Evolutionary conservation across 2,888 invertebrate genomes (phyloP), one percentile per base, ranked within the genome.

Genomic region (Notodonta ziczac): DNA sequence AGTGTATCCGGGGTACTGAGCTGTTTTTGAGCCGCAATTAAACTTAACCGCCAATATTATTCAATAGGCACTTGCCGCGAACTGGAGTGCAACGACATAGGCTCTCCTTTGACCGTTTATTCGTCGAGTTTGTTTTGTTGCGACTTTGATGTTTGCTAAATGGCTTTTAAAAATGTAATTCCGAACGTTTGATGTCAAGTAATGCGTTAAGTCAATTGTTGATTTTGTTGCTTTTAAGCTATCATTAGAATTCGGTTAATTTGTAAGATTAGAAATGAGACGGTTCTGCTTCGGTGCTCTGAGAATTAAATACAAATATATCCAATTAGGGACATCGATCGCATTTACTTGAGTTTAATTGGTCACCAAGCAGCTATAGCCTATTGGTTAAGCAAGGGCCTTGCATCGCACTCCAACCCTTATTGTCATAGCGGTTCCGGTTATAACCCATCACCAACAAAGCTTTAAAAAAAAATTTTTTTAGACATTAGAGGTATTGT

Each of bases 21-120:
- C 68, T 70, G 70, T 65, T 68, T 57, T 65, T 69, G 74, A 76
- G 69, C 71, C 61, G 74, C 67, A 79, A 82, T 83, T 83, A 81
- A 74, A 80, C 63, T 62, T 69, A 74, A 74, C 69, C 69, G 58
- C 65, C 69, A 67, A 67, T 76, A 78, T 76, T 77, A 74, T 77
- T 73, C 72, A 75, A 77, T 76, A 70, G 73, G 70, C 57, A 66
- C 76, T 80, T 73, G 60, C 57, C 61, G 60, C 65, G 69, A 70
- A 70, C 66, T 60, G 67, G 69, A 71, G 72, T 69, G 61, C 53
- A 56, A 40, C 56, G 14, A 57, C 74, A 67, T 68, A 70, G 63
- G 67, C 60, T 61, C 67, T 69, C 72, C 65, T 77, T 73, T 72
- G 72, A 73, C 73, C 72, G 71, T 72, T 73, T 68, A 66, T 58